These are phyloP conservation scores for Brachionus manjavacas DNA, from an alignment of 1,140 invertebrate genomes.

Conservation along the genomic window DNA sequence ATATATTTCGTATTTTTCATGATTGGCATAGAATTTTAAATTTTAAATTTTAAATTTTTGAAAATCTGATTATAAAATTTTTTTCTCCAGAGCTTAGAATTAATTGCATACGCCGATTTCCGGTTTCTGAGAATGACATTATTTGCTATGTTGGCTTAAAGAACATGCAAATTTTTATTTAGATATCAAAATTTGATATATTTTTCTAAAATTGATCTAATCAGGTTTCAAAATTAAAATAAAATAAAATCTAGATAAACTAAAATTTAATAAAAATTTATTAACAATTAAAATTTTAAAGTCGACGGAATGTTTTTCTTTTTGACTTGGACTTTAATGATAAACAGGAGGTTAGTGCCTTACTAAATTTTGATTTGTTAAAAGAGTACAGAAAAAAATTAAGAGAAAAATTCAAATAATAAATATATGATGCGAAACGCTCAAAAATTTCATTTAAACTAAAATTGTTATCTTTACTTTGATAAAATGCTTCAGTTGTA, in stretches of 20 bases:
- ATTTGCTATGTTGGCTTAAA: too few relatives aligned
- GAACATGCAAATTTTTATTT: too few relatives aligned
- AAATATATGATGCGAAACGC: slow-evolving; percentile 50
- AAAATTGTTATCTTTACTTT: not conserved
- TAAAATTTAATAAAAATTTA: not conserved
- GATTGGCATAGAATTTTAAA: too few relatives aligned
- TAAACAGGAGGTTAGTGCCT: not conserved
- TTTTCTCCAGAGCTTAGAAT: not conserved
- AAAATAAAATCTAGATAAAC: not conserved
- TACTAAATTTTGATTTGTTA: slow-evolving; percentile 36
- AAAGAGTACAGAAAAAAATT: slow-evolving; percentile 72
- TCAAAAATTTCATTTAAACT: not conserved
- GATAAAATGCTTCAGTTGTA: not conserved
- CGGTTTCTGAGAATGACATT: too few relatives aligned
- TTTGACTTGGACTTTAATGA: not conserved
- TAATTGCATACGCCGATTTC: not conserved
- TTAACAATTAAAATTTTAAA: not conserved
- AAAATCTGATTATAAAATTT: not conserved
- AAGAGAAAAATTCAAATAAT: slow-evolving; percentile 75
- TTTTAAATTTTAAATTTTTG: not conserved
- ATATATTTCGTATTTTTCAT: too few relatives aligned
- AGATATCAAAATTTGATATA: too few relatives aligned
- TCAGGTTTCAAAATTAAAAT: too few relatives aligned
- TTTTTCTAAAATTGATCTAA: too few relatives aligned
- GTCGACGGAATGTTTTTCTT: not conserved